These are phyloP conservation scores for Sycophila texana DNA, from an alignment of 2,888 invertebrate genomes.

Conservation along the genomic window DNA sequence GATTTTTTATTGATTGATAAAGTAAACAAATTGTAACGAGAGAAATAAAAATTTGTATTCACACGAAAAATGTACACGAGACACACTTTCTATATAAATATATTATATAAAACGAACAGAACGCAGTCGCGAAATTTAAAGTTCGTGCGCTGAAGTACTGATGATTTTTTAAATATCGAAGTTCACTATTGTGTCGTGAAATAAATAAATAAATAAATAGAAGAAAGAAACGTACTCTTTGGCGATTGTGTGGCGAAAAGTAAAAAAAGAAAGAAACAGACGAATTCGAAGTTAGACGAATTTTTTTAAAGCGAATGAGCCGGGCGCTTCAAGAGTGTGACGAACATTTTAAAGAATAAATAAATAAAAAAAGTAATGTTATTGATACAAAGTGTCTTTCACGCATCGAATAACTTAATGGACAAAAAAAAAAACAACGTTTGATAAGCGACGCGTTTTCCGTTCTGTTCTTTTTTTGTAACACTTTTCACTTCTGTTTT, in stretches of 20 bases:
- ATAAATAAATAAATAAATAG: background rate
- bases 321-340: slow-evolving; percentile 54
- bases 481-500: too few relatives aligned
- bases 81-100: slow-evolving; percentile 23
- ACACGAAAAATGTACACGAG: slow-evolving; percentile 33
- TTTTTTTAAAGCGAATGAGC: slow-evolving; percentile 23
- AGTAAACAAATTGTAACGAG: slow-evolving; percentile 51
- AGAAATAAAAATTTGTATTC: slow-evolving; percentile 33
- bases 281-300: slow-evolving; percentile 18
- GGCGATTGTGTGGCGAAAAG: slow-evolving; percentile 35
- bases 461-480: slow-evolving; percentile 33
- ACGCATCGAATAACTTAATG: slow-evolving; percentile 66
- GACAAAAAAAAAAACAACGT: slow-evolving; percentile 59
- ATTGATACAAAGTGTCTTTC: slow-evolving; percentile 68
- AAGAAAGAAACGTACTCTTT: slow-evolving; percentile 12
- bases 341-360: slow-evolving; percentile 31
- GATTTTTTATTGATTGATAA: slow-evolving; percentile 53
- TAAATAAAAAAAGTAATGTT: slow-evolving; percentile 19
- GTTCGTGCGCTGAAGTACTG: slow-evolving; percentile 32
- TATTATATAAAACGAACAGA: slow-evolving; percentile 5
- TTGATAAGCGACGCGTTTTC: slow-evolving; percentile 65
- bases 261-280: background rate
- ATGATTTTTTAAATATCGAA: slow-evolving; percentile 48
- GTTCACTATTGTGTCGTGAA: slow-evolving; percentile 32
- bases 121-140: slow-evolving; percentile 28